Evolutionary conservation across 2,113 vertebrate genomes (phyloP).

Genomic region (Laticauda colubrina): DNA sequence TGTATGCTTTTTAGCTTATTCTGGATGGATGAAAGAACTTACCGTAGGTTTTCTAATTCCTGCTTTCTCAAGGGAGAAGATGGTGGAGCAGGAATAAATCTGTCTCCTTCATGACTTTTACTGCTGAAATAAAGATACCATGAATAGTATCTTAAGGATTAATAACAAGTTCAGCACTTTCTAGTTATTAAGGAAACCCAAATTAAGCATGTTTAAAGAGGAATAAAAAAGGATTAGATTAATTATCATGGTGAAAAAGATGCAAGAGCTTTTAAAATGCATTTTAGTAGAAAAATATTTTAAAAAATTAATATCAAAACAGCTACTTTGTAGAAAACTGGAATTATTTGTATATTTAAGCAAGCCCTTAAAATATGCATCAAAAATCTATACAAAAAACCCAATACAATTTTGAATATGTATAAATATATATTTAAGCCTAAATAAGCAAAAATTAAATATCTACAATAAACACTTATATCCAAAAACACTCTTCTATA

Average conservation of each 20-base stretch:
- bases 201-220: neutral
- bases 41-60: constrained; percentile 97
- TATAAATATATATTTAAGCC: neutral
- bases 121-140: constrained; percentile 76
- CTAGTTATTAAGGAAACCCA: neutral
- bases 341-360: neutral
- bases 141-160: neutral
- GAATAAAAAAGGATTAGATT: neutral
- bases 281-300: neutral
- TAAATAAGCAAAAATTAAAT: neutral
- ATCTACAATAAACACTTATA: neutral
- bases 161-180: neutral
- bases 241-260: neutral
- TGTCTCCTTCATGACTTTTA: constrained; percentile 93
- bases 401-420: neutral
- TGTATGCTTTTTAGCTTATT: neutral
- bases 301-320: neutral
- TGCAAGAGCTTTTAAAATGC: neutral
- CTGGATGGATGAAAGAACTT: constrained; percentile 45
- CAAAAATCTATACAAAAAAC: neutral
- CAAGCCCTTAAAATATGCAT: neutral
- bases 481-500: neutral
- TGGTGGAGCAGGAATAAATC: constrained; percentile 91
- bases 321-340: neutral
- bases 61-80: constrained; percentile 93